Evolutionary conservation across 2,888 invertebrate species (phyloP).

Genomic region (Antheraea assamensis): DNA sequence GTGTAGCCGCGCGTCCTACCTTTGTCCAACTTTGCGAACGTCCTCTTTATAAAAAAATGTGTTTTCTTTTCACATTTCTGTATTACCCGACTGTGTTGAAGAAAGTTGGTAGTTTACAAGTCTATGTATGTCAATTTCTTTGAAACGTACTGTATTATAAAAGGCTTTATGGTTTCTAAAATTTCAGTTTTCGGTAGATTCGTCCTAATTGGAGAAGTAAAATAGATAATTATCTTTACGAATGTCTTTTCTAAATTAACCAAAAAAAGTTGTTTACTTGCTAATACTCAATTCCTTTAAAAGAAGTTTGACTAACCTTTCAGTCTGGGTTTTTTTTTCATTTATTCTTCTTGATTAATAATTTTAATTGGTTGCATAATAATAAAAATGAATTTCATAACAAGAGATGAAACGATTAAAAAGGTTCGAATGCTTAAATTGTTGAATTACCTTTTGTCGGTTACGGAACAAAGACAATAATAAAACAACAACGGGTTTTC

Average conservation of each 20-base stretch:
- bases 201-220: no score
- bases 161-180: no score
- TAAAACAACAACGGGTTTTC: conserved; percentile 38
- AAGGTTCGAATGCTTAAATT: conserved; percentile 9
- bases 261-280: not conserved
- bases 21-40: not conserved
- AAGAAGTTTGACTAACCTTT: no score
- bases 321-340: no score
- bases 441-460: conserved; percentile 44
- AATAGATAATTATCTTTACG: no score
- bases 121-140: no score
- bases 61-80: not conserved
- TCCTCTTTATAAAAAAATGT: conserved; percentile 1
- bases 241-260: no score
- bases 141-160: no score
- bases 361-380: not conserved
- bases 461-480: conserved; percentile 33
- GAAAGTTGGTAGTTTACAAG: no score
- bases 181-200: no score
- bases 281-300: not conserved
- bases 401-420: not conserved
- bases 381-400: not conserved
- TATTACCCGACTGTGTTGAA: not conserved
- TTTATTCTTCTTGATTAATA: not conserved
- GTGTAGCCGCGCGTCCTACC: conserved; percentile 1